Evolutionary conservation across 1,140 invertebrate genomes (phyloP).

Genomic region (Pinna nobilis): DNA sequence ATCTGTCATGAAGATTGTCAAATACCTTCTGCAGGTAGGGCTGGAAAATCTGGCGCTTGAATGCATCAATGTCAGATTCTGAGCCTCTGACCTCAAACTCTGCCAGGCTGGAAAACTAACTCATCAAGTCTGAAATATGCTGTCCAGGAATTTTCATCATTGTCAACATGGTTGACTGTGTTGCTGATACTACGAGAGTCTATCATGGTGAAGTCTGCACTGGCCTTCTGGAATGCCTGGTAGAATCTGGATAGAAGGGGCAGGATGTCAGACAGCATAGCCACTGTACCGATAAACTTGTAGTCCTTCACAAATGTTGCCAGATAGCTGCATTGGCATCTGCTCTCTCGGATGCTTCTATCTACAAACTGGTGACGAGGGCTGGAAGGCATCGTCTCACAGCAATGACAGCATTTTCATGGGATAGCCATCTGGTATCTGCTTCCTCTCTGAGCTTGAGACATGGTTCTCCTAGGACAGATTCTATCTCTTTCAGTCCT

Average conservation of each 20-base stretch:
- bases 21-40: neutral
- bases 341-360: slow-evolving; percentile 14
- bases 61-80: too few species aligned
- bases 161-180: neutral
- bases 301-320: neutral
- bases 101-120: neutral
- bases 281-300: neutral
- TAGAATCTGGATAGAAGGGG: neutral
- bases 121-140: neutral
- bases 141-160: neutral
- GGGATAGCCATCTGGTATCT: slow-evolving; percentile 20
- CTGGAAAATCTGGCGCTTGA: neutral
- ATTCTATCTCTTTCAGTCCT: slow-evolving; percentile 6
- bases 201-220: neutral
- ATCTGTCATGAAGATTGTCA: too few species aligned
- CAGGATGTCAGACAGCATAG: neutral
- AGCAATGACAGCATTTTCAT: slow-evolving; percentile 2
- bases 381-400: neutral
- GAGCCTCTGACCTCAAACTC: too few species aligned
- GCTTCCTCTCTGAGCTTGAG: neutral
- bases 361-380: neutral
- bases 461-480: neutral
- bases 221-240: slow-evolving; percentile 3
- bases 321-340: neutral
- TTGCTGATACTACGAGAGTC: slow-evolving; percentile 3